Conservation (phyloP, 1,140 invertebrate genomes). For the Drosophila nikananu region DNA sequence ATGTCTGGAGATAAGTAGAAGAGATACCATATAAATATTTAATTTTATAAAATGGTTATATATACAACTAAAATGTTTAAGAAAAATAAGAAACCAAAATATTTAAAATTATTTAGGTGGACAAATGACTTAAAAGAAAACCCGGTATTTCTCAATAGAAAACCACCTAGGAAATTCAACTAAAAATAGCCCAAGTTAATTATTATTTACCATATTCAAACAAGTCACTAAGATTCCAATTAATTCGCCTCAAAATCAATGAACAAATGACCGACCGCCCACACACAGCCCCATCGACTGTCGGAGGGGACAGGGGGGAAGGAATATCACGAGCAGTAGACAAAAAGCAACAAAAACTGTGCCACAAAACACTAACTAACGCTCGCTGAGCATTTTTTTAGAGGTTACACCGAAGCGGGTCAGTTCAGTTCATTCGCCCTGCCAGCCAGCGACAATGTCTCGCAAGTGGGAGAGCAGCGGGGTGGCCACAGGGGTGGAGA, state of each 20-base stretch:
- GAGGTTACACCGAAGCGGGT: conserved; percentile 82
- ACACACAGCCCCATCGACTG: neutral
- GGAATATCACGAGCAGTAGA: conserved; percentile 29
- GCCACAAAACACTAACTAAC: conserved; percentile 12
- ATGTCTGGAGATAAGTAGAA: no score
- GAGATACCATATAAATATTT: no score
- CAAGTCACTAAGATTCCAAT: conserved; percentile 14
- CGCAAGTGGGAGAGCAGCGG: conserved; percentile 6
- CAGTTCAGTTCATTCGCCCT: conserved; percentile 84
- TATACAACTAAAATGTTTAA: no score
- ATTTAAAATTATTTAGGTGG: no score
- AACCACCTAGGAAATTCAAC: neutral
- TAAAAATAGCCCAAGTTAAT: neutral
- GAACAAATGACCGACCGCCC: conserved; percentile 24
- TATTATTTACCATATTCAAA: neutral
- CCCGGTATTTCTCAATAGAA: no score
- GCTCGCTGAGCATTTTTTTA: conserved; percentile 55
- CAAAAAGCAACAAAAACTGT: conserved; percentile 16
- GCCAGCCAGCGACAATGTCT: conserved; percentile 49
- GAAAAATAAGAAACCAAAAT: no score
- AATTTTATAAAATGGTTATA: no score
- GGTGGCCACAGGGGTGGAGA: neutral
- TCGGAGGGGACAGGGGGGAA: conserved; percentile 5
- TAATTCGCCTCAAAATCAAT: conserved; percentile 10
- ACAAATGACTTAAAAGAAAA: neutral